Conservation (phyloP, 2,888 invertebrate genomes). For the Nomada fabriciana region DNA sequence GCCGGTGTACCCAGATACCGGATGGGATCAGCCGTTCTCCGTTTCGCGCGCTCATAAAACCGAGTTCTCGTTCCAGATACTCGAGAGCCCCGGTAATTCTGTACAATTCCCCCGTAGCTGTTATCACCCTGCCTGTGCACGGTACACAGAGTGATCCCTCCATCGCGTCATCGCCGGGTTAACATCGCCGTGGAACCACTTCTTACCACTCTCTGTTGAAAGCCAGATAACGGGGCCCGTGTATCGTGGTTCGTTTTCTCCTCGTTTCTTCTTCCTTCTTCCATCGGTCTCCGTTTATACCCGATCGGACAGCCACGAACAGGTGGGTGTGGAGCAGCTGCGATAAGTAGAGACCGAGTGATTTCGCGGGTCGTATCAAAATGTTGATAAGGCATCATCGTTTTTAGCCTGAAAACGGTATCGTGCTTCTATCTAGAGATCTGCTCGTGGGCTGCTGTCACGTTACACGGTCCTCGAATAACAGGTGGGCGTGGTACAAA, state of each 20-base stretch:
- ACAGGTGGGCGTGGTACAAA: slow-evolving; percentile 56
- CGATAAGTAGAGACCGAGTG: slow-evolving; percentile 45
- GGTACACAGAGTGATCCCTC: slow-evolving; percentile 36
- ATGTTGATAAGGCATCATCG: slow-evolving; percentile 60
- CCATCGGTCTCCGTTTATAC: slow-evolving; percentile 31
- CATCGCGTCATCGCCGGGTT: slow-evolving; percentile 32
- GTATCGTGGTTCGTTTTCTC: slow-evolving; percentile 3
- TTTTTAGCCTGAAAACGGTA: slow-evolving; percentile 33
- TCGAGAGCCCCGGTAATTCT: slow-evolving; percentile 43
- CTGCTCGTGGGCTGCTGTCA: slow-evolving; percentile 46
- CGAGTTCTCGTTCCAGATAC: slow-evolving; percentile 53
- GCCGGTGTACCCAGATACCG: slow-evolving; percentile 1
- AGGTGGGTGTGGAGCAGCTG: slow-evolving; percentile 62
- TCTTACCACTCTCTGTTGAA: slow-evolving; percentile 47
- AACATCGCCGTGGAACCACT: slow-evolving; percentile 38
- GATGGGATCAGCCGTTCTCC: slow-evolving; percentile 21
- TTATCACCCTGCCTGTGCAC: slow-evolving; percentile 39
- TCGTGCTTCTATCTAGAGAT: slow-evolving; percentile 65
- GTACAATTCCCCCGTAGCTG: slow-evolving; percentile 45
- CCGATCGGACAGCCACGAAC: slow-evolving; percentile 48
- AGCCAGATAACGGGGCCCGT: slow-evolving; percentile 50
- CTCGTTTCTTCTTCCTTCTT: neutral
- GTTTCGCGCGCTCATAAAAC: slow-evolving; percentile 48
- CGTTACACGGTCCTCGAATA: slow-evolving; percentile 45
- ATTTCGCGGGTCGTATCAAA: slow-evolving; percentile 47